A percentile compares a stretch with the other conserved stretches of the same genome.
phyloP scores from a whole-genome alignment of 2,888 invertebrate genomes.

The Thymelicus acteon region DNA sequence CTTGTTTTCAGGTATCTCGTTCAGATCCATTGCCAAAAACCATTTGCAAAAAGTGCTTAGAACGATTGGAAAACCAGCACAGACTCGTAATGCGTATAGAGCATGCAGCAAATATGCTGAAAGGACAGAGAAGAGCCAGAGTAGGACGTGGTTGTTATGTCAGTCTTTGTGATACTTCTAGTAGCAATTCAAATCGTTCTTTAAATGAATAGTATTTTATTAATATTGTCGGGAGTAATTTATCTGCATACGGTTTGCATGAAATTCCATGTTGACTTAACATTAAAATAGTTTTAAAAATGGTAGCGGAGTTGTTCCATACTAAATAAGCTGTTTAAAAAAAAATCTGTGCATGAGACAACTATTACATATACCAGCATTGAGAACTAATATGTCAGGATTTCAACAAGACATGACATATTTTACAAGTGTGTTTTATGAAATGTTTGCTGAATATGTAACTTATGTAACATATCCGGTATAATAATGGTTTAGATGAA shows the following conservation, averaged over 20 bases:
- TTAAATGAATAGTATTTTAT: slow-evolving; percentile 21
- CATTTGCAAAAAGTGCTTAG: slow-evolving; percentile 85
- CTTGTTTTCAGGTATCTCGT: slow-evolving; percentile 81
- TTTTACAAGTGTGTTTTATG: no score
- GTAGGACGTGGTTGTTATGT: slow-evolving; percentile 53
- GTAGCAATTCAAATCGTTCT: slow-evolving; percentile 50
- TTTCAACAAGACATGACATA: not conserved
- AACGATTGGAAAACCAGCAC: slow-evolving; percentile 85
- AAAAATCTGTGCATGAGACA: not conserved
- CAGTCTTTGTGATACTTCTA: slow-evolving; percentile 54
- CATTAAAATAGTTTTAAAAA: not conserved
- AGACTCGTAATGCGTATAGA: slow-evolving; percentile 77
- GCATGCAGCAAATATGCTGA: slow-evolving; percentile 71
- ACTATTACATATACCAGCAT: not conserved
- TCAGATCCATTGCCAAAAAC: slow-evolving; percentile 89
- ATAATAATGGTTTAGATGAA: not conserved
- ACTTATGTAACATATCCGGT: not conserved
- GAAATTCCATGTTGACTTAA: slow-evolving; percentile 7
- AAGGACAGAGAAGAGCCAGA: slow-evolving; percentile 62
- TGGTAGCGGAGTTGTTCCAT: not conserved
- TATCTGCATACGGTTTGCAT: not conserved
- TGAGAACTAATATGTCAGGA: not conserved
- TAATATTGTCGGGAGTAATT: not conserved
- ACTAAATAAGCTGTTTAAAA: not conserved
- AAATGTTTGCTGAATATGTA: not conserved